phyloP scores from a whole-genome alignment of 2,888 invertebrate species.

The Eulithis prunata region DNA sequence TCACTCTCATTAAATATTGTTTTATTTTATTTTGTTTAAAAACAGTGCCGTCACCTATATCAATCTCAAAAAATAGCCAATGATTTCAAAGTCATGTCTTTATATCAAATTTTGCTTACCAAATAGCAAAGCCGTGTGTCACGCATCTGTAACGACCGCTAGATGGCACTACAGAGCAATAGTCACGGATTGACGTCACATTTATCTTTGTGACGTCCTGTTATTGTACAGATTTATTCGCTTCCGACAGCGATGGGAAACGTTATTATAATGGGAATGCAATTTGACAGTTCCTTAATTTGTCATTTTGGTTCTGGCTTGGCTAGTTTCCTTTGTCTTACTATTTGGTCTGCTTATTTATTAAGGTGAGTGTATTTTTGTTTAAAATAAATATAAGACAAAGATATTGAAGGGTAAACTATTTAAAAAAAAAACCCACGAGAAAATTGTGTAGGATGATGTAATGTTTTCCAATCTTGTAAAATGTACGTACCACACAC shows the following conservation, averaged over 20 bases:
- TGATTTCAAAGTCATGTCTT: too few species aligned
- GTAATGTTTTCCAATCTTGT: too few species aligned
- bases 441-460: too few species aligned
- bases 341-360: too few species aligned
- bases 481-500: too few species aligned
- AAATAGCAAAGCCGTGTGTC: slow-evolving; percentile 51
- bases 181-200: slow-evolving; percentile 78
- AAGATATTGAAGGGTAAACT: too few species aligned
- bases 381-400: neutral
- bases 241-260: slow-evolving; percentile 73
- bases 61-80: too few species aligned
- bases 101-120: neutral
- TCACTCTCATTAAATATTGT: too few species aligned
- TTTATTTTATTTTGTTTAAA: too few species aligned
- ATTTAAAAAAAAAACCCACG: too few species aligned
- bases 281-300: slow-evolving; percentile 59
- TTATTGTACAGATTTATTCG: slow-evolving; percentile 79
- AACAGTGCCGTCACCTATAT: too few species aligned
- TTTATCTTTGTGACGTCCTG: slow-evolving; percentile 74
- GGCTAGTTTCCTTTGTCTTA: slow-evolving; percentile 12
- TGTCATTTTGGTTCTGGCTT: slow-evolving; percentile 47
- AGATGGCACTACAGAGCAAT: slow-evolving; percentile 57
- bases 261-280: slow-evolving; percentile 69
- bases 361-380: neutral
- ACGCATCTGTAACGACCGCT: slow-evolving; percentile 54